Conservation (phyloP, 2,888 invertebrate species). For the Automeris io region DNA sequence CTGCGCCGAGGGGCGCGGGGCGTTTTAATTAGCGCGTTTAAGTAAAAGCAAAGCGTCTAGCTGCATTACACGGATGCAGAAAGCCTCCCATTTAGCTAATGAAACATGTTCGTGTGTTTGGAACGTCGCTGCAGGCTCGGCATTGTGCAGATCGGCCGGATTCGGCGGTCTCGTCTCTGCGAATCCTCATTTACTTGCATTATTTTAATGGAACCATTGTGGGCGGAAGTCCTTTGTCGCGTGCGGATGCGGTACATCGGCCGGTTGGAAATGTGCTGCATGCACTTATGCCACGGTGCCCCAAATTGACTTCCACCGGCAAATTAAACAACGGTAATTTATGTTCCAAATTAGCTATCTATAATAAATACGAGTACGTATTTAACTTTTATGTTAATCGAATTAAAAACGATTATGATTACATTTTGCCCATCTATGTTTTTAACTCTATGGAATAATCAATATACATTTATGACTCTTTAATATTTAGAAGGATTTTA, state of each 20-base stretch:
- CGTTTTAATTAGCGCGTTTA: constrained; percentile 75
- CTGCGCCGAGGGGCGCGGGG: constrained; percentile 55
- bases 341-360: constrained; percentile 48
- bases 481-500: no score
- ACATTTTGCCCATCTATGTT: no score
- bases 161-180: constrained; percentile 67
- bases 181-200: constrained; percentile 77
- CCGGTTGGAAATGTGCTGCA: constrained; percentile 63
- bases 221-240: constrained; percentile 72
- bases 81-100: constrained; percentile 78
- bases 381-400: no score
- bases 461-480: no score
- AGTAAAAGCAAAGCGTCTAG: constrained; percentile 72
- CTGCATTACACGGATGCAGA: constrained; percentile 75
- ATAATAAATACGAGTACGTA: no score
- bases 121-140: constrained; percentile 47
- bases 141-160: constrained; percentile 58
- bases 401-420: no score
- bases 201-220: constrained; percentile 77
- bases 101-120: constrained; percentile 76
- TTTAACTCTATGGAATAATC: no score
- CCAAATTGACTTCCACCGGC: constrained; percentile 48
- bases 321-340: constrained; percentile 50
- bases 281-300: constrained; percentile 64
- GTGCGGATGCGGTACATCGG: constrained; percentile 52